A percentile compares a stretch with the other conserved stretches of the same genome.
These are phyloP conservation scores for Caenorhabditis briggsae DNA, from an alignment of 1,140 invertebrate species.

Conservation along the genomic window DNA sequence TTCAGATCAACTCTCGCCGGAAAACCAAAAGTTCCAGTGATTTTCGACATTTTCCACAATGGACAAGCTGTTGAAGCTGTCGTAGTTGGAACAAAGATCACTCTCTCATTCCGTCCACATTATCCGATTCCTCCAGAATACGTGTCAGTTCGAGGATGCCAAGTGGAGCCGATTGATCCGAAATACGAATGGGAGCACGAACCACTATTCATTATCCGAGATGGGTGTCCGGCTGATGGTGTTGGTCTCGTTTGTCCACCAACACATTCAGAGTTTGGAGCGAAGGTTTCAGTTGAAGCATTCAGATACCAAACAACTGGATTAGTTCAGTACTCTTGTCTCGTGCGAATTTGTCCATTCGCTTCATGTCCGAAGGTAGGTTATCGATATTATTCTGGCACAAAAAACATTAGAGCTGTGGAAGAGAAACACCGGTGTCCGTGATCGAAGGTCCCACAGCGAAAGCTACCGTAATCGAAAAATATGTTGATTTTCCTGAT, in stretches of 20 bases:
- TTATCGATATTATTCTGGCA: background rate
- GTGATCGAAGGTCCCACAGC: too few species aligned
- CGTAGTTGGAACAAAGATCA: constrained; percentile 76
- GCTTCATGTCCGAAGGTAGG: constrained; percentile 69
- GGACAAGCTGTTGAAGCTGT: constrained; percentile 77
- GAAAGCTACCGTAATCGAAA: too few species aligned
- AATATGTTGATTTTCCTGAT: too few species aligned
- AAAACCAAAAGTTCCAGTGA: constrained; percentile 68
- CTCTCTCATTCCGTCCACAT: constrained; percentile 76
- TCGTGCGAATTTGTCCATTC: constrained; percentile 76
- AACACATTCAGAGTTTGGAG: constrained; percentile 74
- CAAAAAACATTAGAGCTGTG: background rate
- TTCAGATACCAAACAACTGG: constrained; percentile 78
- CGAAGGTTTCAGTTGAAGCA: constrained; percentile 73
- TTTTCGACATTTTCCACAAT: constrained; percentile 77
- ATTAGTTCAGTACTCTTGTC: constrained; percentile 77
- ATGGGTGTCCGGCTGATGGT: constrained; percentile 76
- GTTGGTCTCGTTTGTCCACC: constrained; percentile 77
- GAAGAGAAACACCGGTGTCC: background rate
- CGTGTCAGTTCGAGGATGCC: constrained; percentile 76
- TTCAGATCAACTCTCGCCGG: constrained; percentile 30
- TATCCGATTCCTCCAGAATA: constrained; percentile 77
- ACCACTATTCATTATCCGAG: constrained; percentile 74
- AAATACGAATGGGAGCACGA: constrained; percentile 78
- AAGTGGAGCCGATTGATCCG: constrained; percentile 77